Conservation (phyloP, 1,140 invertebrate genomes). For the Pseudomyrmex sp. region DNA sequence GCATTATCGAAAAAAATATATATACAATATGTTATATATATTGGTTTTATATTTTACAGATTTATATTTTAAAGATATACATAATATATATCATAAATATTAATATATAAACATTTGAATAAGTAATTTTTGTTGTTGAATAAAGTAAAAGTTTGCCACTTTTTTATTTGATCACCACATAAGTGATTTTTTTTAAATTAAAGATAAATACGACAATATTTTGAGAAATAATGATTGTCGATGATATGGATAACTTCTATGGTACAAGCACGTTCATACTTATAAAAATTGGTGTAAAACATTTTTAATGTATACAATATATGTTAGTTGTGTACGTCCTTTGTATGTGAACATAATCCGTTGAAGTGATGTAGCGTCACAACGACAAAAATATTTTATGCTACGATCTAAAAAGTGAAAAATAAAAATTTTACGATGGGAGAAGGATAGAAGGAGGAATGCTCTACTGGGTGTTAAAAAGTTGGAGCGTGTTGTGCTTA, state of each 20-base stretch:
- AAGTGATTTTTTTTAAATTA: neutral
- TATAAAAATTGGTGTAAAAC: constrained; percentile 6
- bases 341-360: constrained; percentile 45
- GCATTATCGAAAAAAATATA: too few relatives aligned
- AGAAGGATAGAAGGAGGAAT: constrained; percentile 84
- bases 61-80: neutral
- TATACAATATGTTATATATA: too few relatives aligned
- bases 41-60: neutral
- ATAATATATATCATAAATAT: neutral
- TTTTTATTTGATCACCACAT: constrained; percentile 57
- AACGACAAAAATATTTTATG: constrained; percentile 45
- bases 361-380: constrained; percentile 69
- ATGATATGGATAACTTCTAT: constrained; percentile 35
- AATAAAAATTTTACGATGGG: constrained; percentile 74
- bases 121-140: neutral
- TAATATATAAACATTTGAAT: constrained; percentile 36
- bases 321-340: constrained; percentile 30
- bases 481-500: constrained; percentile 74
- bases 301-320: neutral
- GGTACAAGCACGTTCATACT: constrained; percentile 64
- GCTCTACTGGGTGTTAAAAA: constrained; percentile 73
- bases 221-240: constrained; percentile 1
- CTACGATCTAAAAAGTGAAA: constrained; percentile 53
- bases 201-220: constrained; percentile 31
- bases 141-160: constrained; percentile 23